Evolutionary conservation across 2,113 vertebrate genomes (phyloP).

Genomic region (Genyomyrus donnyi): DNA sequence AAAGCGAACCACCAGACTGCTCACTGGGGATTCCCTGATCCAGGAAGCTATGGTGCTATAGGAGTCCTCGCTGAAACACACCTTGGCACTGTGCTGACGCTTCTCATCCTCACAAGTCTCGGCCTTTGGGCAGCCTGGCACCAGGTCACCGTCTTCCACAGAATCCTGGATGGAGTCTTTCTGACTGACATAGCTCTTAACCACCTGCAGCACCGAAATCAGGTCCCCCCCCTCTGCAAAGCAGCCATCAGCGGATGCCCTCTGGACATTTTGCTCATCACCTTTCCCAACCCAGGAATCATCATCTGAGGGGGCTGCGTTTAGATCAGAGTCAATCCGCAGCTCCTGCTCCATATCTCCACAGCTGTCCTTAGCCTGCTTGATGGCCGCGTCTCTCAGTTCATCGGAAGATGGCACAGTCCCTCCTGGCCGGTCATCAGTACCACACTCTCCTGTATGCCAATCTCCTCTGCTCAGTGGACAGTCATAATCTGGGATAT

Average conservation of each 20-base stretch:
- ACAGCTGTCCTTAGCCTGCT: neutral
- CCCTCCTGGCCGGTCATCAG: neutral
- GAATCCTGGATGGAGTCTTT: conserved; percentile 22
- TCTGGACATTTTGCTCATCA: neutral
- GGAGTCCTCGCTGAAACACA: conserved; percentile 40
- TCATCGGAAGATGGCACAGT: neutral
- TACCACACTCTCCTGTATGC: conserved; percentile 6
- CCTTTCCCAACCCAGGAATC: neutral
- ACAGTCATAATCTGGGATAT: conserved; percentile 80
- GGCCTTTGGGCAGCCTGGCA: conserved; percentile 1
- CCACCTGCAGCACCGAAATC: conserved; percentile 40
- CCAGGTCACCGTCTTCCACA: neutral
- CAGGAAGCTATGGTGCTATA: conserved; percentile 61
- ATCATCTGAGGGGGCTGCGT: too few species aligned
- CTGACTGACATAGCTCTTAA: conserved; percentile 42
- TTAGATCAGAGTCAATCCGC: neutral
- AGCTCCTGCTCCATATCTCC: neutral
- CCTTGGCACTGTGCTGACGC: neutral
- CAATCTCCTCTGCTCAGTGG: conserved; percentile 36
- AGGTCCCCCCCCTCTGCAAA: conserved; percentile 10
- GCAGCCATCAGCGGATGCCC: neutral
- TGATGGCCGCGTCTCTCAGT: neutral
- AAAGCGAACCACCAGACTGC: conserved; percentile 67
- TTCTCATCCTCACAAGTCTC: neutral
- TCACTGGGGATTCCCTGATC: conserved; percentile 66